A percentile compares a stretch with the other conserved stretches of the same genome.
Evolutionary conservation across 2,888 invertebrate genomes (phyloP).

Genomic region (Orthosia cruda): DNA sequence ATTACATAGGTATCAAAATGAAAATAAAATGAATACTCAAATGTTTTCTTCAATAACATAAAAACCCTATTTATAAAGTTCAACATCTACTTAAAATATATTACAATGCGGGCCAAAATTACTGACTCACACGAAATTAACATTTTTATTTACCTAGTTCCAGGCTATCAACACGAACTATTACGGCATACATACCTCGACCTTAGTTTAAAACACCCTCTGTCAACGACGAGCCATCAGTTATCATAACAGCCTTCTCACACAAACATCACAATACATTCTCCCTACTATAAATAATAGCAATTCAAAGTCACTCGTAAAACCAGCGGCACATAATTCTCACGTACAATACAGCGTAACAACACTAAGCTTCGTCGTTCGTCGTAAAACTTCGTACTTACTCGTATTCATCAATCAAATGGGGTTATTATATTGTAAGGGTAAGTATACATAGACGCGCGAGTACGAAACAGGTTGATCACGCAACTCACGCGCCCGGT

Average conservation of each 20-base stretch:
- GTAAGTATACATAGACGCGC: slow-evolving; percentile 62
- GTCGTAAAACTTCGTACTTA: slow-evolving; percentile 70
- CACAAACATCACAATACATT: slow-evolving; percentile 53
- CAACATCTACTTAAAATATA: neutral
- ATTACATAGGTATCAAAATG: too few relatives aligned
- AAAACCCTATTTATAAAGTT: too few relatives aligned
- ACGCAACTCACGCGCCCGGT: slow-evolving; percentile 70
- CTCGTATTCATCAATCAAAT: slow-evolving; percentile 83
- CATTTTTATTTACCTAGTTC: slow-evolving; percentile 8
- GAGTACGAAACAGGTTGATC: slow-evolving; percentile 66
- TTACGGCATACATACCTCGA: slow-evolving; percentile 29
- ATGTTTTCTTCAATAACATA: too few relatives aligned
- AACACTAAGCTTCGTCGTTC: slow-evolving; percentile 54
- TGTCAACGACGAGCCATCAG: slow-evolving; percentile 42
- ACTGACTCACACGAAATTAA: neutral
- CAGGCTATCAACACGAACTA: slow-evolving; percentile 9
- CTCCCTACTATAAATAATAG: slow-evolving; percentile 53
- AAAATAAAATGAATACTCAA: too few relatives aligned
- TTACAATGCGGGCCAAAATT: slow-evolving; percentile 18
- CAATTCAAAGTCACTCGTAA: slow-evolving; percentile 61
- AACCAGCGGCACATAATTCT: slow-evolving; percentile 53
- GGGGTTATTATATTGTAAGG: slow-evolving; percentile 78
- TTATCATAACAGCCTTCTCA: slow-evolving; percentile 39
- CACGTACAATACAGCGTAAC: slow-evolving; percentile 61
- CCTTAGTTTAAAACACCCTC: slow-evolving; percentile 34